phyloP scores from a whole-genome alignment of 2,888 invertebrate genomes.

The Machimus rusticus region DNA sequence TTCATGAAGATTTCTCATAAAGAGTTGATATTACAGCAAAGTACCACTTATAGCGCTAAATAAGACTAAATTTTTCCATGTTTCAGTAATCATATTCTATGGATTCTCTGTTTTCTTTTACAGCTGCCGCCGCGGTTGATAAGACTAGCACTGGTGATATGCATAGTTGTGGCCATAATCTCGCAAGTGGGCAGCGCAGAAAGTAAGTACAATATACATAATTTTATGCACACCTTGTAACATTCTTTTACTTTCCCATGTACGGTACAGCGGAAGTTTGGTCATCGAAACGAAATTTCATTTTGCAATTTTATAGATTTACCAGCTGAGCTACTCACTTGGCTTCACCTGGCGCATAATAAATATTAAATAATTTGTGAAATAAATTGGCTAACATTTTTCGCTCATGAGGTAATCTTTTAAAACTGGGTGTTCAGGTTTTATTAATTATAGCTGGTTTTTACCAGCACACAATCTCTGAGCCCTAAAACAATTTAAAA shows the following conservation, averaged over 20 bases:
- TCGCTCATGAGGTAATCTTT: neutral
- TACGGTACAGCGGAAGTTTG: neutral
- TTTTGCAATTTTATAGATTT: neutral
- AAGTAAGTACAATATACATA: constrained; percentile 63
- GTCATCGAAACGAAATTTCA: neutral
- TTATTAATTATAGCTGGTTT: neutral
- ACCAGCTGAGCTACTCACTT: neutral
- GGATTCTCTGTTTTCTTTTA: constrained; percentile 58
- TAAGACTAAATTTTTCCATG: neutral
- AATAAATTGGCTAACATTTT: neutral
- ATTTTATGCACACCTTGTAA: neutral
- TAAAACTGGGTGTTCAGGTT: neutral
- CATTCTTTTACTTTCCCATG: neutral
- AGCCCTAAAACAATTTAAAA: too few species aligned
- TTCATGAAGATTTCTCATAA: constrained; percentile 32
- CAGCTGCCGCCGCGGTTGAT: constrained; percentile 71
- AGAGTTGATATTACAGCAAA: neutral
- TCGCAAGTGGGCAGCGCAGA: constrained; percentile 68
- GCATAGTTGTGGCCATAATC: constrained; percentile 67
- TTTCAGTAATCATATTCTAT: constrained; percentile 3
- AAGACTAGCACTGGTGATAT: constrained; percentile 66
- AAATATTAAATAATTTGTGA: neutral
- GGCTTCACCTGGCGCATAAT: neutral
- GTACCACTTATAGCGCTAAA: neutral
- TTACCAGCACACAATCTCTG: too few species aligned